These are phyloP conservation scores for Dinocampus coccinellae DNA, from an alignment of 2,888 invertebrate genomes.

Conservation along the genomic window DNA sequence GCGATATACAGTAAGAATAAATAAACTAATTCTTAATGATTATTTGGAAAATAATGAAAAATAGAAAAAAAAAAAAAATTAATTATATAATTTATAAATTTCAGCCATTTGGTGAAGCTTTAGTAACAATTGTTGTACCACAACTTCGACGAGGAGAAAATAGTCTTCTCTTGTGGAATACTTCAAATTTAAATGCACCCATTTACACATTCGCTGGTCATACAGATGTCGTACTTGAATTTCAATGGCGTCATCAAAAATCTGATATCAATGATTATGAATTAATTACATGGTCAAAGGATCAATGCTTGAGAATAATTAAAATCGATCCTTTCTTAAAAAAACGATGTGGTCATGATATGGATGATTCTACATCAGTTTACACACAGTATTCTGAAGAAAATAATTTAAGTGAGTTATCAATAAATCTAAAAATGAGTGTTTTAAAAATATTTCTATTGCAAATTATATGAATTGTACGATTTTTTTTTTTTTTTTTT, in stretches of 20 bases:
- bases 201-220: slow-evolving; percentile 95
- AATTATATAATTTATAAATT: not conserved
- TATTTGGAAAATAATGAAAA: not conserved
- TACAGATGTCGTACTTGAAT: slow-evolving; percentile 93
- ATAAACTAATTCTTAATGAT: not conserved
- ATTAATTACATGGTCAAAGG: slow-evolving; percentile 94
- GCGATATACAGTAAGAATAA: slow-evolving; percentile 79
- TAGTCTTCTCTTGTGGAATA: slow-evolving; percentile 84
- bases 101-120: slow-evolving; percentile 91
- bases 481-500: not conserved
- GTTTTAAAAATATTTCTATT: not conserved
- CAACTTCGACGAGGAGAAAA: slow-evolving; percentile 91
- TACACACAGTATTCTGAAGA: slow-evolving; percentile 66
- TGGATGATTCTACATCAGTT: slow-evolving; percentile 68
- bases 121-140: slow-evolving; percentile 93
- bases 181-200: slow-evolving; percentile 78
- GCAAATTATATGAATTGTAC: not conserved
- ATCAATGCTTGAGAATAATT: slow-evolving; percentile 93
- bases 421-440: too few species aligned
- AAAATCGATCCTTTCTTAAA: slow-evolving; percentile 87
- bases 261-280: slow-evolving; percentile 79
- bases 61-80: not conserved
- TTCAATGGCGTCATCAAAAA: slow-evolving; percentile 89
- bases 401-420: slow-evolving; percentile 58
- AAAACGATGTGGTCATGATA: slow-evolving; percentile 83